Base-by-base conservation (phyloP, 1,140 invertebrate species). In the Pseudomyrmex sp. region DNA sequence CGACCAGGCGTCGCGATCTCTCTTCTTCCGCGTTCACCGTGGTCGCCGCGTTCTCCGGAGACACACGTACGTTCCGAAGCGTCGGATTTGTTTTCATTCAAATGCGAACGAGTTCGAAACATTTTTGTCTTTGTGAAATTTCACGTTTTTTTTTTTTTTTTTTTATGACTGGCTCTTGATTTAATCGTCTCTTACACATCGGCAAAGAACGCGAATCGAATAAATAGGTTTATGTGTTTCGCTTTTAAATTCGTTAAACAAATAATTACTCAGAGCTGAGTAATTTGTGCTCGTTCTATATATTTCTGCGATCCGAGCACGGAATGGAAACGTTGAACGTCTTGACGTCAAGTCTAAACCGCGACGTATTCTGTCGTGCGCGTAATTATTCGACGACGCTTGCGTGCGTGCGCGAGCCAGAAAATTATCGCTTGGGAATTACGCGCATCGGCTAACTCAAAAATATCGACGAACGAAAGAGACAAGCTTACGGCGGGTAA, bases 21-120 rank as follows among this genome's bases (percentile, higher is more conserved):
- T 82, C 18, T 86, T 92, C 88, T 90, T 91, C 91, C 87, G 82
- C 88, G 86, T 90, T 92, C 87, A 85, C 87, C 58, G 61, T 82
- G 62, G 35, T 35, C 35, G 35, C 5, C 46, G 23, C 50, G 20
- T 68, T 12, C 23, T 18, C 48, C 20, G 7, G 63, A 44, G 20
- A 79, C 61, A 26, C 10, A 15, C 48, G 65, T 7, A 56, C 66
- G 54, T 80, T 80, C 23, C 20, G n/a, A 26, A 48, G 56, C 76
- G 20, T 65, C 63, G 48, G 15, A 10, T 10, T 10, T 52, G n/a
- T 76, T 66, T 66, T 76, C 62, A 54, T 3, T 3, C 74, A 1
- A 35, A 68, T 13, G 12, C 20, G 2, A n/a, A 15, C n/a, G 5
- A 4, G 44, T 56, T 13, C 18, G 15, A 10, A 4, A 2, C 4